Evolutionary conservation across 2,113 vertebrate genomes (phyloP).

Genomic region (Sceloporus tristichus): DNA sequence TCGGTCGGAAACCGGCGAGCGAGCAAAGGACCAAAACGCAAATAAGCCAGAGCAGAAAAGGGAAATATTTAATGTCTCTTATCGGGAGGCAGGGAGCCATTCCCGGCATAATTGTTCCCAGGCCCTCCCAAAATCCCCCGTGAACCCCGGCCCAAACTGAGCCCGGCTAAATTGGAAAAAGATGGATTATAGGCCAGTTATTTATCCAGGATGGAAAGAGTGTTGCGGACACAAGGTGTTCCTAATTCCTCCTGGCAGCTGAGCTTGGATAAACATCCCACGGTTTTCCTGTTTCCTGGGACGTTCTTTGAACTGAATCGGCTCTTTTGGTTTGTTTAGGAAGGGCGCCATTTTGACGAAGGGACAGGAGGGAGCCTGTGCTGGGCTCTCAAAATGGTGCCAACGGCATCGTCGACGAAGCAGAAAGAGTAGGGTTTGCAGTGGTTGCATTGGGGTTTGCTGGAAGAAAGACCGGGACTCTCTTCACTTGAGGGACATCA

Average conservation of each 20-base stretch:
- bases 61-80: conserved; percentile 41
- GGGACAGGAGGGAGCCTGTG: not conserved
- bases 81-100: conserved; percentile 21
- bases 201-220: not conserved
- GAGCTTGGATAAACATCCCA: not conserved
- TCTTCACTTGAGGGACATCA: too few species aligned
- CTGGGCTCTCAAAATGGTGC: not conserved
- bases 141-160: conserved; percentile 2
- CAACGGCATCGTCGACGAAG: too few species aligned
- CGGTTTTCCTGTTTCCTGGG: not conserved
- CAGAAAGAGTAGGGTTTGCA: too few species aligned
- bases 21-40: conserved; percentile 40
- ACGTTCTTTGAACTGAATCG: not conserved
- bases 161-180: conserved; percentile 16
- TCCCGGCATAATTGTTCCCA: conserved; percentile 59
- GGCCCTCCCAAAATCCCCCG: conserved; percentile 44
- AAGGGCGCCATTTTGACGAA: not conserved
- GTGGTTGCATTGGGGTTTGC: too few species aligned
- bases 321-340: not conserved
- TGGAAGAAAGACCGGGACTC: too few species aligned
- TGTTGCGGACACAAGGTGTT: conserved; percentile 4
- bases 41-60: conserved; percentile 25
- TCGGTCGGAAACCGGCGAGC: conserved; percentile 57
- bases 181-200: not conserved
- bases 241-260: not conserved